Evolutionary conservation across 2,888 invertebrate genomes (phyloP).

Genomic region (Archips xylosteana): DNA sequence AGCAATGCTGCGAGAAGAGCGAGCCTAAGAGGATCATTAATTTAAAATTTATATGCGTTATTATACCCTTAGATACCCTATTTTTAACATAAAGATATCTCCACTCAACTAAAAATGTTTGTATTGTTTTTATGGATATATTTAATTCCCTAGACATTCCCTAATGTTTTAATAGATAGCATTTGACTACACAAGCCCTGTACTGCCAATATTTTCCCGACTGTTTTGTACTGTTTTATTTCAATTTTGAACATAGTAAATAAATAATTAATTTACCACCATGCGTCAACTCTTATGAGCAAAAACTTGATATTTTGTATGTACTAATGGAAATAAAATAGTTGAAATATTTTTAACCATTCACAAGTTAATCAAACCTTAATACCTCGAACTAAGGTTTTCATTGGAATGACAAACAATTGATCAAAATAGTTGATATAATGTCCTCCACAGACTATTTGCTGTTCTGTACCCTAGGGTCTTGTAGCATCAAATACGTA

Average conservation of each 20-base stretch:
- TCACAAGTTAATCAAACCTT: constrained; percentile 3
- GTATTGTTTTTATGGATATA: constrained; percentile 28
- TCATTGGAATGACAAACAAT: constrained; percentile 7
- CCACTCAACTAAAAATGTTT: constrained; percentile 20
- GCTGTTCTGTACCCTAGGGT: neutral
- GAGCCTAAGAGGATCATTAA: neutral
- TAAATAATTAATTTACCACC: neutral
- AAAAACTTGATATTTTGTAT: neutral
- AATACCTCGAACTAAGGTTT: neutral
- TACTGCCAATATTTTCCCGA: constrained; percentile 21
- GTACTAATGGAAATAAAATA: constrained; percentile 17
- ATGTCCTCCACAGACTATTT: constrained; percentile 9
- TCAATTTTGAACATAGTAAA: constrained; percentile 3
- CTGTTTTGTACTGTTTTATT: constrained; percentile 3
- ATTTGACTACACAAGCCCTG: constrained; percentile 13
- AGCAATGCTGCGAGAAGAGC: neutral
- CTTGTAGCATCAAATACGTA: too few relatives aligned
- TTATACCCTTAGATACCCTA: neutral
- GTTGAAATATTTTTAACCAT: constrained; percentile 1
- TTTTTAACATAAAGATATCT: constrained; percentile 7
- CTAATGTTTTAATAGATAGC: constrained; percentile 29
- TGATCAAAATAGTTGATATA: constrained; percentile 10
- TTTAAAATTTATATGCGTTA: neutral
- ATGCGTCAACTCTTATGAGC: neutral
- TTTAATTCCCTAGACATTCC: constrained; percentile 45